A percentile compares a stretch with the other conserved stretches of the same genome.
Conservation (phyloP, 1,140 invertebrate genomes). For the Ladona fulva region DNA sequence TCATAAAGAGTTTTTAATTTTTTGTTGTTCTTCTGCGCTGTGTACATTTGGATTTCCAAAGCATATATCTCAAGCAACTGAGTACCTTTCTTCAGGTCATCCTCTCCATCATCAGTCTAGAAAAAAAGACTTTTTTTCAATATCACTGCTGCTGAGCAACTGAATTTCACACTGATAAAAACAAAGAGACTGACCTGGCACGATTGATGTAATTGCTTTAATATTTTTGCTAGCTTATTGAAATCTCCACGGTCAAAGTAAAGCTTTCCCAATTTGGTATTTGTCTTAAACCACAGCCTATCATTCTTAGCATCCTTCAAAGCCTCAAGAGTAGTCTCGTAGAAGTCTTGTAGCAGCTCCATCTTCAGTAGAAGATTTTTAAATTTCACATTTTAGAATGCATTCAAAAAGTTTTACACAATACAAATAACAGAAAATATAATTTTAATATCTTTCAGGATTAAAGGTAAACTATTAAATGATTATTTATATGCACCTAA, state of each 20-base stretch:
- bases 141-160: slow-evolving; percentile 22
- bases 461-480: no score
- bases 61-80: slow-evolving; percentile 98
- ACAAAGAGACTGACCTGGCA: slow-evolving; percentile 63
- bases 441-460: slow-evolving; percentile 40
- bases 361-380: slow-evolving; percentile 52
- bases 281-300: slow-evolving; percentile 99
- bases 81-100: slow-evolving; percentile 97
- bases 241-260: slow-evolving; percentile 97
- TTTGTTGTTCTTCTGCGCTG: slow-evolving; percentile 99
- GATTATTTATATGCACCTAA: no score
- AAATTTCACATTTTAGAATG: slow-evolving; percentile 33
- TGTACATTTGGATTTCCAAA: slow-evolving; percentile 99
- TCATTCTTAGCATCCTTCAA: slow-evolving; percentile 99
- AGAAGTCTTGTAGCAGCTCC: slow-evolving; percentile 98
- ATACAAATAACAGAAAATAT: slow-evolving; percentile 16
- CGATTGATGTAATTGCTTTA: slow-evolving; percentile 94
- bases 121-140: slow-evolving; percentile 32
- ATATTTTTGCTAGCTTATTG: slow-evolving; percentile 87
- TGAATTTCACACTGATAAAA: slow-evolving; percentile 41
- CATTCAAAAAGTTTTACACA: no score
- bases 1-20: slow-evolving; percentile 97
- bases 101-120: slow-evolving; percentile 96
- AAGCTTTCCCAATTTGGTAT: slow-evolving; percentile 96
- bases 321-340: slow-evolving; percentile 97